Percentiles rank a stretch among this genome's conserved stretches.
Conservation (phyloP, 64 coral and sea anemone species). For the Montipora foliosa region DNA sequence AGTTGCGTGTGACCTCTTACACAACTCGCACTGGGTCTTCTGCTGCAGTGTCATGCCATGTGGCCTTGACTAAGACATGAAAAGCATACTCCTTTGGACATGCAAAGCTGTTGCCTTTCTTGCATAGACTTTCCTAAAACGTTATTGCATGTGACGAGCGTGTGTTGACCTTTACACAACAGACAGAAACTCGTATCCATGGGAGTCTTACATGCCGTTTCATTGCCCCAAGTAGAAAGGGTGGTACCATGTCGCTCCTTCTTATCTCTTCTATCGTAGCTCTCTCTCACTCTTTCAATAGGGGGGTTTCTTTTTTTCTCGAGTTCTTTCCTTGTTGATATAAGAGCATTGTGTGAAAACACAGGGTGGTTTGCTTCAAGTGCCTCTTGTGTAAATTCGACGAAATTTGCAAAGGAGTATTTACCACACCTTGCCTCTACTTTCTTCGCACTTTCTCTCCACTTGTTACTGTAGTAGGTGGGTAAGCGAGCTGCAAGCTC, state of each 20-base stretch:
- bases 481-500: slow-evolving; percentile 52
- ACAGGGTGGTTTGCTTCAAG: slow-evolving; percentile 63
- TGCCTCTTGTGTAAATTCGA: slow-evolving; percentile 67
- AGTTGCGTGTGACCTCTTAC: slow-evolving; percentile 72
- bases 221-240: too few relatives aligned
- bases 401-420: slow-evolving; percentile 64
- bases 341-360: slow-evolving; percentile 57
- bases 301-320: slow-evolving; percentile 37
- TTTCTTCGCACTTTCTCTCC: slow-evolving; percentile 68
- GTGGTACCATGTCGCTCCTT: background rate
- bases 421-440: slow-evolving; percentile 24
- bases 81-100: slow-evolving; percentile 55
- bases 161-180: slow-evolving; percentile 21
- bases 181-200: background rate
- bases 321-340: slow-evolving; percentile 30
- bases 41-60: slow-evolving; percentile 38
- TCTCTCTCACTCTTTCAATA: background rate
- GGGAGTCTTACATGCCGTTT: background rate
- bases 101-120: slow-evolving; percentile 42
- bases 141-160: slow-evolving; percentile 17
- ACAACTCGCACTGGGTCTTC: slow-evolving; percentile 25
- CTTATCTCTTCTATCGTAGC: background rate
- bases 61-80: slow-evolving; percentile 44
- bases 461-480: slow-evolving; percentile 40
- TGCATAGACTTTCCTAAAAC: slow-evolving; percentile 30